Percentiles rank a stretch among this genome's conserved stretches.
These are phyloP conservation scores for Maniola hyperantus DNA, from an alignment of 2,888 invertebrate species.

Conservation along the genomic window DNA sequence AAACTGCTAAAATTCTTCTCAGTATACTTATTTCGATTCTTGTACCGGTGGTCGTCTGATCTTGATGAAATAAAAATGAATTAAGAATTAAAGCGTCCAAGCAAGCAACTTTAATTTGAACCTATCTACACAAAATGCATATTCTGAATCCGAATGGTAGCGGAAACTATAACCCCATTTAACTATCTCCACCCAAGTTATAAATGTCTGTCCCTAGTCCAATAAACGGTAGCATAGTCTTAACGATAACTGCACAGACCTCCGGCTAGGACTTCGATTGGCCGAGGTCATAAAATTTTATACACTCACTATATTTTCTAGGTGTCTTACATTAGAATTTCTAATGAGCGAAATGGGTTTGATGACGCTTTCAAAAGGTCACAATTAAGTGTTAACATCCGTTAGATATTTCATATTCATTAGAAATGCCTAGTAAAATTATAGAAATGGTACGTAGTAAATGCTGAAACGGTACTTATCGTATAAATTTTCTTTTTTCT, in stretches of 20 bases:
- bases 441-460: no score
- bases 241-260: constrained; percentile 29
- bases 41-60: no score
- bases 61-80: no score
- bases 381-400: constrained; percentile 9
- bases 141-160: constrained; percentile 11
- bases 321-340: constrained; percentile 35
- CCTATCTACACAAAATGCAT: not conserved
- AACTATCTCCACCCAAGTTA: constrained; percentile 3
- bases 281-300: constrained; percentile 36
- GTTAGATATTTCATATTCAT: not conserved
- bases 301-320: constrained; percentile 28
- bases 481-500: no score
- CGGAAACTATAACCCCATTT: constrained; percentile 30
- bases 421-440: not conserved
- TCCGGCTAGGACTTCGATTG: constrained; percentile 31
- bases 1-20: no score
- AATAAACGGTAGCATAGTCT: constrained; percentile 33
- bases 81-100: no score
- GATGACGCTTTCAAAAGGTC: constrained; percentile 16
- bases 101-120: no score
- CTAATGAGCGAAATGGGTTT: constrained; percentile 30
- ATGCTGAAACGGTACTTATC: no score
- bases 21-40: no score
- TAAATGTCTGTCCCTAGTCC: constrained; percentile 22